Evolutionary conservation across 92 coral and sea anemone species (phyloP).

Genomic region (Palythoa grandis): DNA sequence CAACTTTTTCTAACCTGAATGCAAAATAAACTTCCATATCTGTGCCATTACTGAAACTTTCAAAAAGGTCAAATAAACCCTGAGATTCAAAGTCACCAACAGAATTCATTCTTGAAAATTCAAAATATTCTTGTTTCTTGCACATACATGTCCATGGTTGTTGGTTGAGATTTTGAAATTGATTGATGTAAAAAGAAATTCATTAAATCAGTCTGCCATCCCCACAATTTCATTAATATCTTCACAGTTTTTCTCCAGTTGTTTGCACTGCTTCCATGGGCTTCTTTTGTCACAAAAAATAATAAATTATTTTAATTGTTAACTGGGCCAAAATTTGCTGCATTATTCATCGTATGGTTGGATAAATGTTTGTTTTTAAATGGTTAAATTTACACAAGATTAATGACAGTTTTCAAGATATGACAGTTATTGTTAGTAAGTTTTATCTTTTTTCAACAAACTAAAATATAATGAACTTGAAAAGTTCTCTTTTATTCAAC

Average conservation of each 20-base stretch:
- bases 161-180: background rate
- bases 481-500: background rate
- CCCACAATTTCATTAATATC: constrained; percentile 25
- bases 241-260: constrained; percentile 8
- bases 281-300: constrained; percentile 1
- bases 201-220: constrained; percentile 1
- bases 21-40: constrained; percentile 35
- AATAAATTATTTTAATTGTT: constrained; percentile 11
- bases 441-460: background rate
- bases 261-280: constrained; percentile 22
- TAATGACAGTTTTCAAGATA: constrained; percentile 23
- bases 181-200: background rate
- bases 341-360: background rate
- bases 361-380: constrained; percentile 15
- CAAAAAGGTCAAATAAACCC: background rate
- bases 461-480: background rate
- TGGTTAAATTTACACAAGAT: constrained; percentile 35
- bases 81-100: constrained; percentile 19
- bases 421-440: background rate
- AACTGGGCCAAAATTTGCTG: constrained; percentile 1
- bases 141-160: background rate
- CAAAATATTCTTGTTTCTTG: background rate
- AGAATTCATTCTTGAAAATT: background rate
- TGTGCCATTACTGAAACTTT: constrained; percentile 38
- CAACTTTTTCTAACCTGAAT: constrained; percentile 19